Base-by-base conservation (phyloP, 2,113 vertebrate species). In the Carassius gibelio region DNA sequence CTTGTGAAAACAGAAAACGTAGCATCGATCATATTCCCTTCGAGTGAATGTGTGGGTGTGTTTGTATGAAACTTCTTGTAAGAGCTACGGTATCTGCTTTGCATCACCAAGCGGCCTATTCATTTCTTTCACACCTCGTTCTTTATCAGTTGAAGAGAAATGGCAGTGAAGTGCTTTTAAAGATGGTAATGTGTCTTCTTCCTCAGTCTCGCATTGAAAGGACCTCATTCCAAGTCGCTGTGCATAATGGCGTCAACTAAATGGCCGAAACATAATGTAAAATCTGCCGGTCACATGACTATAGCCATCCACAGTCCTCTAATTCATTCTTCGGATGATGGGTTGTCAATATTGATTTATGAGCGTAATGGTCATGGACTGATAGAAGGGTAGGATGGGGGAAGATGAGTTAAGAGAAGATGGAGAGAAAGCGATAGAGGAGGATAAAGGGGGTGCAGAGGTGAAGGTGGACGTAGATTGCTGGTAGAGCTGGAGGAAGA, bases 281-380 rank as follows among this genome's bases (percentile, higher is more conserved):
- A 57, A 83, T 64, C 79, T 75, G 71, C 23, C 1, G 89, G 91
- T 94, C 93, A 95, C 88, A 88, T 94, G 93, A 93, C 91, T 90
- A 80, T 55, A 78, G 91, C 92, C 87, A 93, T 88, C 91, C 92
- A 89, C 93, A 91, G 89, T 82, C 93, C 92, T 91, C 93, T 94
- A 93, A 94, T 94, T 94, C 92, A 93, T 94, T 92, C 93, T 92
- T 88, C 61, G 88, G 91, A 92, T 95, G 94, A 95, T 94, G 93
- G 94, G 90, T 94, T 91, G 92, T 95, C 94, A 95, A 95, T 95
- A 95, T 94, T 93, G 93, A 94, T 95, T 95, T 94, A 95, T 95
- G 94, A 94, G 94, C 94, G 94, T 92, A 95, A 95, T 93, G 94
- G 92, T 93, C 93, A 89, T 91, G 91, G 91, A 92, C 93, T 94